Base-by-base conservation (phyloP, 2,113 vertebrate species). In the Fregata magnificens region DNA sequence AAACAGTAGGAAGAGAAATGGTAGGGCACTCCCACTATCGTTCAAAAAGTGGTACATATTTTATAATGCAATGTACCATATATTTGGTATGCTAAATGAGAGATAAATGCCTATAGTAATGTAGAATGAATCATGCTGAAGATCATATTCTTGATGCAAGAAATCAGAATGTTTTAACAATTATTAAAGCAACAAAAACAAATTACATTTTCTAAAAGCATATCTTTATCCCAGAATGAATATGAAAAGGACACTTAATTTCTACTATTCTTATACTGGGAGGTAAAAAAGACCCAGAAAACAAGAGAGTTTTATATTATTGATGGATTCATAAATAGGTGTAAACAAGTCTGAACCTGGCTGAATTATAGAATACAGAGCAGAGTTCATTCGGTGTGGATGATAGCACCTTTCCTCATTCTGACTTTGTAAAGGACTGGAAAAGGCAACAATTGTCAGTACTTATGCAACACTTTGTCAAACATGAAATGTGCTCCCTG, bases 391-490 rank as follows among this genome's bases (percentile, higher is more conserved):
- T 88, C 95, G 78, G 63, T 80, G 61, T 90, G 59, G 81, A 76
- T 83, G 91, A 95, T 4, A 76, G 78, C 53, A 76, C 36, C 70
- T 91, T 63, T 93, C 92, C 72, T 72, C 66, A 79, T 91, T 87
- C 63, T 77, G 85, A 92, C 86, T 84, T 26, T 36, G 34, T n/a
- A 83, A 96, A 81, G 72, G 59, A 83, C 28, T 24, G 67, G 66
- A 94, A 91, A 96, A 97, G 32, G 86, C 2, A 31, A 82, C 89
- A 90, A 95, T 85, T 91, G 82, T 88, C 84, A 90, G 45, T 76
- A 87, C 80, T 93, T 96, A 78, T 83, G 92, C 74, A 88, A 81
- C 73, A 96, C 87, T 95, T 92, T 88, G 25, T 91, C 59, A 96
- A 94, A 93, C n/a, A 25, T 58, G 81, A 96, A 86, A 97, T 90